Evolutionary conservation across 2,888 invertebrate species (phyloP).

Genomic region (Anoplius nigerrimus): DNA sequence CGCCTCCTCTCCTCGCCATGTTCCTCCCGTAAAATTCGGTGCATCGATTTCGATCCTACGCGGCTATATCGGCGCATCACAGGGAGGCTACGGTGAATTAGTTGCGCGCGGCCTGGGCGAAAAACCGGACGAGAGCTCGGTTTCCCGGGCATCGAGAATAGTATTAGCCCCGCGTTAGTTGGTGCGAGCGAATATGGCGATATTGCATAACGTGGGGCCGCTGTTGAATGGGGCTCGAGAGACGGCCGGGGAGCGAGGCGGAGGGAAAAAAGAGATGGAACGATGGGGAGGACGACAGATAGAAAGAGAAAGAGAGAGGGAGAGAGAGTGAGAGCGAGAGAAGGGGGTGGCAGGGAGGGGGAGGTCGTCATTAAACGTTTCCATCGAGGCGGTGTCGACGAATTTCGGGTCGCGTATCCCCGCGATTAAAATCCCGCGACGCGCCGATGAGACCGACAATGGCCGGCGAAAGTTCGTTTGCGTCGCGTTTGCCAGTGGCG

Average conservation of each 20-base stretch:
- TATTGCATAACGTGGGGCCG: no score
- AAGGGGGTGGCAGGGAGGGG: neutral
- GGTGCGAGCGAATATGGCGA: constrained; percentile 1
- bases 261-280: no score
- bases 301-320: neutral
- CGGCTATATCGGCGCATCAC: neutral
- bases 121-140: no score
- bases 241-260: no score
- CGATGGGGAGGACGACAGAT: neutral
- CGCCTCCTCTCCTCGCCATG: no score
- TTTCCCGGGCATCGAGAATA: no score
- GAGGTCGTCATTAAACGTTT: constrained; percentile 14
- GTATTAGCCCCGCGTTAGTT: neutral
- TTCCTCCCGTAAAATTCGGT: no score
- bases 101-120: no score
- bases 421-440: constrained; percentile 51
- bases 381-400: constrained; percentile 28
- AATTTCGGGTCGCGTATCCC: constrained; percentile 32
- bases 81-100: no score
- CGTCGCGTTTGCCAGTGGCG: constrained; percentile 53
- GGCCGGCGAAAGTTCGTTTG: constrained; percentile 55
- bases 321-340: neutral
- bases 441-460: constrained; percentile 52
- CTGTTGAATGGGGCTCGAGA: neutral
- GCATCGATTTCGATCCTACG: constrained; percentile 1